Evolutionary conservation across 2,888 invertebrate species (phyloP).

Genomic region (Platynereis dumerilii): DNA sequence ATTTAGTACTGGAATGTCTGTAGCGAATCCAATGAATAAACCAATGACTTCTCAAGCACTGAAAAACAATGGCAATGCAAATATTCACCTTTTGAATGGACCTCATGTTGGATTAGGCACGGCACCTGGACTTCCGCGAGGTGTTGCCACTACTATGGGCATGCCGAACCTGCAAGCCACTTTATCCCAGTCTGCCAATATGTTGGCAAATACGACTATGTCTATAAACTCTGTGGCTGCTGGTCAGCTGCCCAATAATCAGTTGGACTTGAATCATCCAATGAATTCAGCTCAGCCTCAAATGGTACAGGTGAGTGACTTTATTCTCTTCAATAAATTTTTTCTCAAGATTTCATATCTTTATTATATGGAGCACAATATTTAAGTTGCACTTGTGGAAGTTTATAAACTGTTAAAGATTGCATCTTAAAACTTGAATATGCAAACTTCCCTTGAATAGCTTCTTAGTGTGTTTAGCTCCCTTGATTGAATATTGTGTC

Average conservation of each 20-base stretch:
- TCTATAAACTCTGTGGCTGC: conserved; percentile 24
- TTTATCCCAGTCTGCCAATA: conserved; percentile 1
- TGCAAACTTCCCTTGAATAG: too few species aligned
- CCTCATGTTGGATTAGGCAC: conserved; percentile 48
- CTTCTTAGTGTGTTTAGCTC: too few species aligned
- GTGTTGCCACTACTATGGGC: conserved; percentile 22
- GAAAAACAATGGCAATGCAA: conserved; percentile 20
- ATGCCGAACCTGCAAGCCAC: conserved; percentile 15
- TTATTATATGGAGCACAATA: too few species aligned
- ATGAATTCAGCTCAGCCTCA: too few species aligned
- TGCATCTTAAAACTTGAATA: too few species aligned
- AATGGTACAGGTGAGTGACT: too few species aligned
- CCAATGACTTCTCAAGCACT: conserved; percentile 34
- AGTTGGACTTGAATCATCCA: background rate
- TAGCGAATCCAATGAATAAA: conserved; percentile 33
- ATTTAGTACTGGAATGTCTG: conserved; percentile 20
- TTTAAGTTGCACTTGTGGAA: too few species aligned
- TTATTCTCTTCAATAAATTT: too few species aligned
- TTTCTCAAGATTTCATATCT: too few species aligned
- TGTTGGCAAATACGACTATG: conserved; percentile 21
- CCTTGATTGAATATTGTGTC: too few species aligned
- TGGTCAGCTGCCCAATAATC: conserved; percentile 17
- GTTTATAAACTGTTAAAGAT: too few species aligned
- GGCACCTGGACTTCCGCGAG: conserved; percentile 24
- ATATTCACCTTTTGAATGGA: conserved; percentile 52